Evolutionary conservation across 2,888 invertebrate species (phyloP).

Genomic region (Maniola hyperantus): DNA sequence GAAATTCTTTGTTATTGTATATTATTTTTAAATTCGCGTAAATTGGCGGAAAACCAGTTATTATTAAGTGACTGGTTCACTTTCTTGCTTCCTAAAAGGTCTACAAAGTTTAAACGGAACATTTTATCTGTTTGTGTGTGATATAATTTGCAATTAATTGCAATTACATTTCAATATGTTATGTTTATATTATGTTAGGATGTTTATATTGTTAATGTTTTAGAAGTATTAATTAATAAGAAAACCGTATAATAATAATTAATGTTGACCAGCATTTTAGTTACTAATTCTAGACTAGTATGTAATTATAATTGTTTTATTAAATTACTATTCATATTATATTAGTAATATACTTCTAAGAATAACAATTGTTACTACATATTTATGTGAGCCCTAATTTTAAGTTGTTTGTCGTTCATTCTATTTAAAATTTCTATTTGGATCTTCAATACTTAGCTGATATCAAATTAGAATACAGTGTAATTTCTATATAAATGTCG

Average conservation of each 20-base stretch:
- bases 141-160: slow-evolving; percentile 34
- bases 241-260: slow-evolving; percentile 24
- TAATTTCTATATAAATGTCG: not conserved
- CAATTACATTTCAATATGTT: slow-evolving; percentile 27
- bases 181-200: slow-evolving; percentile 36
- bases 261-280: slow-evolving; percentile 41
- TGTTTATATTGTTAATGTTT: slow-evolving; percentile 48
- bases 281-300: slow-evolving; percentile 32
- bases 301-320: slow-evolving; percentile 2
- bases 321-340: slow-evolving; percentile 5
- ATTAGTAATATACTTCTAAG: slow-evolving; percentile 5
- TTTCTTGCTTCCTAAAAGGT: slow-evolving; percentile 5
- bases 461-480: not conserved
- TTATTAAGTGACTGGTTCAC: not conserved
- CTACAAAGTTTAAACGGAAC: slow-evolving; percentile 15
- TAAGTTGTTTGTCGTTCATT: not conserved
- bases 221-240: slow-evolving; percentile 34
- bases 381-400: not conserved
- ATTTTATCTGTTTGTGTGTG: slow-evolving; percentile 25
- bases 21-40: not conserved
- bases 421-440: not conserved
- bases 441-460: not conserved
- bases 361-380: slow-evolving; percentile 10
- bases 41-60: not conserved
- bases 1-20: too few species aligned